Evolutionary conservation across 1,140 invertebrate species (phyloP), one percentile per base, ranked within the genome.

Genomic region (Halictus rubicundus): DNA sequence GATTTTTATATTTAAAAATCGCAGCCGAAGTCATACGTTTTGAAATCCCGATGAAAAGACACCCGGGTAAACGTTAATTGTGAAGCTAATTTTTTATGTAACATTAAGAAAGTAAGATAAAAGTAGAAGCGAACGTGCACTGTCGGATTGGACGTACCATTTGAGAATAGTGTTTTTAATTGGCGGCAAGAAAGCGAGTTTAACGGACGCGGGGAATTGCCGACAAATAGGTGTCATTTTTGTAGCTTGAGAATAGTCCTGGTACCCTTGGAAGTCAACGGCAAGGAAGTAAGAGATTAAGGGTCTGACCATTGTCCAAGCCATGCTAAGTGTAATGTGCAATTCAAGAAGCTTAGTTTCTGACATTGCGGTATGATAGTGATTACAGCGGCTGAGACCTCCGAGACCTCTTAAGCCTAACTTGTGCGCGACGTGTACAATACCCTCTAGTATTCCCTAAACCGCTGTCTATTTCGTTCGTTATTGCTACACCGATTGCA

Each of bases 271-370:
- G 25, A 63, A 32, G 16, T 32, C 14, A 63, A 37, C 60, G 12
- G 14, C 12, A 63, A 27, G 60, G 25, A 37, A 63, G 14, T 32
- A 32, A 63, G 60, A 27, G 60, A 63, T 63, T 63, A 27, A 19
- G 27, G 60, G 1, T 1, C 14, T 32, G 60, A 63, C 60, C 27
- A 25, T 32, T 37, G 60, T 16, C 25, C 60, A 21, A 16, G 27
- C 27, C 27, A 6, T 19, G 27, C 1, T 63, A 63, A 63, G 16
- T 5, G 60, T 63, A 63, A 63, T 63, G 60, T 37, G 27, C 27
- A 63, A 63, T 63, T 4, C 60, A 37, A 37, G 23, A 21, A 63
- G 60, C 60, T 63, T 63, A 63, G 27, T 63, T 63, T 32, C 25
- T 37, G 60, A 32, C 60, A 19, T 37, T 63, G 27, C 16, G 7